Percentiles rank a stretch among this genome's conserved stretches.
Evolutionary conservation across 2,797 vertebrate genomes (phyloP).

Genomic region (Gobio occitaniae): DNA sequence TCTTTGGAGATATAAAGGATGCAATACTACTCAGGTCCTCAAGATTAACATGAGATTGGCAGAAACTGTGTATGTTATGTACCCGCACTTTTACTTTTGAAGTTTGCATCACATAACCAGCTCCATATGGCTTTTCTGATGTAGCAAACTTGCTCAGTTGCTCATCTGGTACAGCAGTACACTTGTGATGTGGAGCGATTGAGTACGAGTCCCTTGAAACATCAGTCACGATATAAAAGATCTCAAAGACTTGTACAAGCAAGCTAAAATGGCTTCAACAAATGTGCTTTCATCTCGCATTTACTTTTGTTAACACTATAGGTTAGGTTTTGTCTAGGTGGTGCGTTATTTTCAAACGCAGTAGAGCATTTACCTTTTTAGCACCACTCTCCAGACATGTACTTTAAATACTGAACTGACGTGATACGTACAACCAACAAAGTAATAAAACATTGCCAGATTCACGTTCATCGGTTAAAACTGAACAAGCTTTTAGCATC

Average conservation of each 20-base stretch:
- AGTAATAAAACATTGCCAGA: not conserved
- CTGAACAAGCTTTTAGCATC: not conserved
- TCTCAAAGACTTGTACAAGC: not conserved
- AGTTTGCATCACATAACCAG: not conserved
- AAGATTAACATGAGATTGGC: too few relatives aligned
- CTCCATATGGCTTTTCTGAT: not conserved
- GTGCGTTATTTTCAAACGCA: not conserved
- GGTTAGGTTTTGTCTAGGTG: not conserved
- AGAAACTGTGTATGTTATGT: too few relatives aligned
- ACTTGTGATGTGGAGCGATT: not conserved
- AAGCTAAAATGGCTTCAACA: not conserved
- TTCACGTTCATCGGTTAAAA: not conserved
- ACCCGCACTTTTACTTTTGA: too few relatives aligned
- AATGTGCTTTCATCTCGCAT: not conserved
- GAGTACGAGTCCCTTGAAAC: not conserved
- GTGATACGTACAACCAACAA: not conserved
- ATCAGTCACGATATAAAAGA: not conserved
- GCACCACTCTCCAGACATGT: not conserved
- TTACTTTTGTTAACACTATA: not conserved
- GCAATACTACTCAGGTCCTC: too few relatives aligned
- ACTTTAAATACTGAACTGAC: not conserved
- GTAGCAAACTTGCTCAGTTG: not conserved
- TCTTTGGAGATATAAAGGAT: too few relatives aligned
- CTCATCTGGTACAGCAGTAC: not conserved
- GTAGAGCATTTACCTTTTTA: not conserved